phyloP scores from a whole-genome alignment of 2,888 invertebrate genomes.

The Tachina fera region DNA sequence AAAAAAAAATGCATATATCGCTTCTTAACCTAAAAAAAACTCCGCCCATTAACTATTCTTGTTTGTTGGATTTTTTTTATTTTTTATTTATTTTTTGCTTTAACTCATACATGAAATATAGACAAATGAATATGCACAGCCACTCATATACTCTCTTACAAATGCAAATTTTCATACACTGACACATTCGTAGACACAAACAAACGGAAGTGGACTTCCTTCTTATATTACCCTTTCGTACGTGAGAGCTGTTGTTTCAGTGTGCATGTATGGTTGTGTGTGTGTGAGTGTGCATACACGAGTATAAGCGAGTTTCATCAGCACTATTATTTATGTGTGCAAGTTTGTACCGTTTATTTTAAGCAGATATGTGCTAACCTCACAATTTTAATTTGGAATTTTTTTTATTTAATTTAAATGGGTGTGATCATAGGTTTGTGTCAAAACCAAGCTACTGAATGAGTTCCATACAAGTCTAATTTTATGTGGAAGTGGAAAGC shows the following conservation, averaged over 20 bases:
- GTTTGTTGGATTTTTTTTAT: slow-evolving; percentile 26
- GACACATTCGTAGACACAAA: slow-evolving; percentile 18
- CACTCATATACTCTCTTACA: not conserved
- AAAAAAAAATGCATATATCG: not conserved
- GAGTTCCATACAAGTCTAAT: too few species aligned
- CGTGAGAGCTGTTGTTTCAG: not conserved
- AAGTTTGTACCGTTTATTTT: not conserved
- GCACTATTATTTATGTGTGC: slow-evolving; percentile 42
- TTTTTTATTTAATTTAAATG: too few species aligned
- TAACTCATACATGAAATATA: slow-evolving; percentile 34
- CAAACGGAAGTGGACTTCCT: slow-evolving; percentile 61
- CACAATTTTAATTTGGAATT: too few species aligned
- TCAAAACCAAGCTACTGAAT: too few species aligned
- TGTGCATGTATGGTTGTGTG: not conserved
- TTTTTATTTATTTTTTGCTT: not conserved
- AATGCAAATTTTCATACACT: slow-evolving; percentile 35
- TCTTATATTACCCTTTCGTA: slow-evolving; percentile 51
- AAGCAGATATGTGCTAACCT: slow-evolving; percentile 14
- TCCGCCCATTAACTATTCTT: slow-evolving; percentile 49
- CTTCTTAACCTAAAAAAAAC: slow-evolving; percentile 63
- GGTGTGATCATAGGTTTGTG: too few species aligned
- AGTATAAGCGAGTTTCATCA: slow-evolving; percentile 15
- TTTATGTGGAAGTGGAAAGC: too few species aligned
- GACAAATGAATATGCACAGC: slow-evolving; percentile 42
- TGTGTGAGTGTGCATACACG: not conserved